These are phyloP conservation scores for Arothron firmamentum DNA, from an alignment of 2,113 vertebrate species.

Conservation along the genomic window DNA sequence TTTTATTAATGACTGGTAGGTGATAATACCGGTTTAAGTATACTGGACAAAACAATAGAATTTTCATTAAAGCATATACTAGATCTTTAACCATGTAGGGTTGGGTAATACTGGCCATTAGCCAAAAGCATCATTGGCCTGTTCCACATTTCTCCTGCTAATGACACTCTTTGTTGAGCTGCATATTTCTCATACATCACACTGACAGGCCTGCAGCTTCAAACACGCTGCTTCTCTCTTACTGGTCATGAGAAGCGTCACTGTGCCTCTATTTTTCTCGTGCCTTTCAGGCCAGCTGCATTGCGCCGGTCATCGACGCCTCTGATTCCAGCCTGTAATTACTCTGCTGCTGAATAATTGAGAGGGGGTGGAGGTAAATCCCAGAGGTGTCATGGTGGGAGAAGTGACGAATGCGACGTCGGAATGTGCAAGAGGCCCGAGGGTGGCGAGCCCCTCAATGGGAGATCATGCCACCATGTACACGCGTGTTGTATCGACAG, in stretches of 20 bases:
- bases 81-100: too few relatives aligned
- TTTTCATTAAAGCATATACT: too few relatives aligned
- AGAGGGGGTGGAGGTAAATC: slow-evolving; percentile 45
- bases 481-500: slow-evolving; percentile 18
- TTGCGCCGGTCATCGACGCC: slow-evolving; percentile 17
- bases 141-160: neutral
- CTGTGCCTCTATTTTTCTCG: slow-evolving; percentile 4
- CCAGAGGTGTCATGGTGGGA: slow-evolving; percentile 39
- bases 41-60: too few relatives aligned
- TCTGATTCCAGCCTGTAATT: slow-evolving; percentile 54
- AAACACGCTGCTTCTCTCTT: neutral
- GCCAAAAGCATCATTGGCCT: slow-evolving; percentile 1
- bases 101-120: neutral
- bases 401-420: slow-evolving; percentile 46
- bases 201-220: neutral
- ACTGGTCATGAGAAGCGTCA: slow-evolving; percentile 54
- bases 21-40: too few relatives aligned
- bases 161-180: slow-evolving; percentile 4
- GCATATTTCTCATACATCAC: slow-evolving; percentile 1
- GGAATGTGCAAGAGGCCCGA: slow-evolving; percentile 25
- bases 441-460: slow-evolving; percentile 39
- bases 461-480: neutral
- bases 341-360: slow-evolving; percentile 61
- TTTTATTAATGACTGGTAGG: too few relatives aligned
- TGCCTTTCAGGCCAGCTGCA: slow-evolving; percentile 47